A percentile compares a stretch with the other conserved stretches of the same genome.
Evolutionary conservation across 1,140 invertebrate species (phyloP).

Genomic region (Meloidogyne floridensis): DNA sequence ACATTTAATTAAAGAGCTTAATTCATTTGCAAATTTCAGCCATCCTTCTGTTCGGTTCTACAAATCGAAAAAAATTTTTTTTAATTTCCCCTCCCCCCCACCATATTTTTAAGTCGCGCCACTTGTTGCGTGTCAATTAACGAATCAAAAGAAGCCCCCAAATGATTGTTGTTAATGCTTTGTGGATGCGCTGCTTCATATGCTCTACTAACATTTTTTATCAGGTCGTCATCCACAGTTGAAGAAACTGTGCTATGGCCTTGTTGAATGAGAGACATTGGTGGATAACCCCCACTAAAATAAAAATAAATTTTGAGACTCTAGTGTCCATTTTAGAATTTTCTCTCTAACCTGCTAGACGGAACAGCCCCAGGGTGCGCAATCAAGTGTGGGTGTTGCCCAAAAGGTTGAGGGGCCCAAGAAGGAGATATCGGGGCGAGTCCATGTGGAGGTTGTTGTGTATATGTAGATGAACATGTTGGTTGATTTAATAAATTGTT

Average conservation of each 20-base stretch:
- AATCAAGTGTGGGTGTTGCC: conserved; percentile 12
- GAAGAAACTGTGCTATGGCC: conserved; percentile 41
- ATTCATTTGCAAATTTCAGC: conserved; percentile 47
- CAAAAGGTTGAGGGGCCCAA: conserved; percentile 12
- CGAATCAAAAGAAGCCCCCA: conserved; percentile 14
- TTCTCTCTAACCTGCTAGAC: conserved; percentile 25
- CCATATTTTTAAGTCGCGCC: conserved; percentile 39
- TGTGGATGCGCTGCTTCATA: conserved; percentile 40
- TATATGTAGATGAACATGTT: conserved; percentile 13
- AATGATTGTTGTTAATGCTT: conserved; percentile 30
- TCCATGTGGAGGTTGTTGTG: conserved; percentile 25
- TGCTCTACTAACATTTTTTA: conserved; percentile 38
- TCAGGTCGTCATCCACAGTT: conserved; percentile 47
- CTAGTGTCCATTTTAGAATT: neutral
- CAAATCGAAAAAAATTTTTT: conserved; percentile 29
- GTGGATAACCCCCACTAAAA: conserved; percentile 39
- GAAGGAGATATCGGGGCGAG: conserved; percentile 30
- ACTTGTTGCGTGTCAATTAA: conserved; percentile 28
- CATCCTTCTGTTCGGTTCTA: conserved; percentile 48
- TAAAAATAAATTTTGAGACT: neutral
- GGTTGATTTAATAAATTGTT: conserved; percentile 18
- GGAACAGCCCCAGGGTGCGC: conserved; percentile 43
- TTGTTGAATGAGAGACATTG: neutral
- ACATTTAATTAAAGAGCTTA: conserved; percentile 51
- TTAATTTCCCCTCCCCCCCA: neutral